A percentile compares a stretch with the other conserved stretches of the same genome.
Conservation (phyloP, 2,888 invertebrate genomes). For the Charanyca ferruginea region DNA sequence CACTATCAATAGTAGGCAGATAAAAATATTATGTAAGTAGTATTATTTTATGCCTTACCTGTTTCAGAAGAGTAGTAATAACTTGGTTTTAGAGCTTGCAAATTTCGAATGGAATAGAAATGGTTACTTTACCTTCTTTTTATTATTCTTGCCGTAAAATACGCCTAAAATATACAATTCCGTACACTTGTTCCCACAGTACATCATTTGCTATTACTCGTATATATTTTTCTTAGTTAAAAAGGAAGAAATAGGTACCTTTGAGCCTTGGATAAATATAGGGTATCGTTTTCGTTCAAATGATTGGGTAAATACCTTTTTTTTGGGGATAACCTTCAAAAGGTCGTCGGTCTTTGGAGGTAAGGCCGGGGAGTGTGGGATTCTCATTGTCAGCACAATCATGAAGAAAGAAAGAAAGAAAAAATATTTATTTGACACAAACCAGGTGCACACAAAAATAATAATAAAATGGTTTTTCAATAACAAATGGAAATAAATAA, state of each 20-base stretch:
- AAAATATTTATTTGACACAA: too few species aligned
- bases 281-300: background rate
- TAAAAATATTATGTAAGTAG: constrained; percentile 54
- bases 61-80: constrained; percentile 40
- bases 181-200: constrained; percentile 52
- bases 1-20: constrained; percentile 41
- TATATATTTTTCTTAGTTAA: constrained; percentile 42
- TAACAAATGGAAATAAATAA: too few species aligned
- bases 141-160: constrained; percentile 52
- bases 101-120: constrained; percentile 57
- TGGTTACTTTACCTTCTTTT: constrained; percentile 51
- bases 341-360: too few species aligned
- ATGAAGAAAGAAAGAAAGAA: too few species aligned
- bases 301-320: too few species aligned
- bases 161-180: constrained; percentile 63
- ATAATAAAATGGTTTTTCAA: too few species aligned
- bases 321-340: too few species aligned
- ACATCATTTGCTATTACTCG: constrained; percentile 53
- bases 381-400: too few species aligned
- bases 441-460: too few species aligned
- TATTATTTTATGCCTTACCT: constrained; percentile 59
- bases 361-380: too few species aligned
- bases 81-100: constrained; percentile 58
- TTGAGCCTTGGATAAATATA: constrained; percentile 7
- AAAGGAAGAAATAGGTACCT: background rate